Base-by-base conservation (phyloP, 2,888 invertebrate genomes). In the Esperia sulphurella region DNA sequence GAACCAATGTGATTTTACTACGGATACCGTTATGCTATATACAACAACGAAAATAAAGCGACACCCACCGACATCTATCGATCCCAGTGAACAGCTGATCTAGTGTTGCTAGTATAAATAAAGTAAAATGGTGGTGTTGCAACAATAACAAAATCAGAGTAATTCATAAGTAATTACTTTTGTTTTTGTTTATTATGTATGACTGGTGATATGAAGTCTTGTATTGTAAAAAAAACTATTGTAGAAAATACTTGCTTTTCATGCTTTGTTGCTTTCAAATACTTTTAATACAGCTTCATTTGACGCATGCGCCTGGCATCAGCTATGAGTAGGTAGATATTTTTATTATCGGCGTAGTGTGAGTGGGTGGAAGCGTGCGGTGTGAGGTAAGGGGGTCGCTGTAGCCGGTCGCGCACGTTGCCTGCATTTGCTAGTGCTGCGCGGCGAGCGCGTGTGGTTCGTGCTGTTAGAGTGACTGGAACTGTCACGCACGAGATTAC, bases 1-100 rank as follows among this genome's bases (percentile, higher is more conserved):
- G 54, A 54, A 61, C 62, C 68, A 67, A 75, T 72, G 72, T 71
- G 73, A 77, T 80, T 78, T 78, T 87, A 87, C 86, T 85, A 88
- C 86, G 75, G 79, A 79, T 85, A 84, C 85, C 83, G 86, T 83
- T 85, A 81, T 63, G 66, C 73, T 78, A 66, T 76, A 74, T 67
- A 76, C 68, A 71, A 75, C 75, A 77, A 78, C 79, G 78, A 88
- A 87, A 87, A 86, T 87, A 88, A 86, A 85, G 84, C 75, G 81
- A 83, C 84, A 76, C 75, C 72, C 83, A 87, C 86, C 81, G 89
- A 89, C 89, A 87, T 89, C 88, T 89, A 89, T 89, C 79, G 89
- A 88, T 88, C 86, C 76, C 56, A 43, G 49, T 40, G 57, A 81
- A 83, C 87, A 89, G 85, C 87, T 88, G 87, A 71, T 78, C 38